Evolutionary conservation across 2,113 vertebrate genomes (phyloP).

Genomic region (Pygathrix nemaeus): DNA sequence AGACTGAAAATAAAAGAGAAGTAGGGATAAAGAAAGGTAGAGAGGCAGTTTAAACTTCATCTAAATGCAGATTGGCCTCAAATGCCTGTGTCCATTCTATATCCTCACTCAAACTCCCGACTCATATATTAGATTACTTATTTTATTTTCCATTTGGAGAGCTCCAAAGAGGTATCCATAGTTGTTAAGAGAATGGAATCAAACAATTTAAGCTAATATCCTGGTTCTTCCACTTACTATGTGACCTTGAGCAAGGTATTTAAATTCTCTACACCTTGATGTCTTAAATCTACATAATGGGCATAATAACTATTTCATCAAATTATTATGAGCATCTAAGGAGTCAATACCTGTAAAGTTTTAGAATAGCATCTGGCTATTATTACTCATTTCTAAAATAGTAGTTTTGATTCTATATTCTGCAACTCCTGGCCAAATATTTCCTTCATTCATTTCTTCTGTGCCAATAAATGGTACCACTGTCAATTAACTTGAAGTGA

Average conservation of each 20-base stretch:
- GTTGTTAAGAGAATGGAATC: not conserved
- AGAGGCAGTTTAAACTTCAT: slow-evolving; percentile 21
- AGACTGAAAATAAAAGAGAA: slow-evolving; percentile 15
- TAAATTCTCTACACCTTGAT: not conserved
- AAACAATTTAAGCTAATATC: not conserved
- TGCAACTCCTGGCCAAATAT: not conserved
- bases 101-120: not conserved
- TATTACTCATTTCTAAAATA: not conserved
- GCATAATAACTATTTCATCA: not conserved
- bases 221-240: not conserved
- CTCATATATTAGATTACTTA: not conserved
- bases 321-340: not conserved
- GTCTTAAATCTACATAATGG: not conserved
- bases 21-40: not conserved
- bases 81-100: not conserved
- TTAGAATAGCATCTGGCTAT: not conserved
- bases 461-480: not conserved
- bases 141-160: slow-evolving; percentile 2
- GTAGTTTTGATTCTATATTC: not conserved
- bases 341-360: not conserved
- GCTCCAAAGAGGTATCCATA: not conserved
- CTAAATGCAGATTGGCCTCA: not conserved
- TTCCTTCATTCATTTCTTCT: not conserved
- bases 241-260: not conserved
- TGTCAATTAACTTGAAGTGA: not conserved